phyloP scores from a whole-genome alignment of 2,797 vertebrate genomes.

The Girardinus metallicus region DNA sequence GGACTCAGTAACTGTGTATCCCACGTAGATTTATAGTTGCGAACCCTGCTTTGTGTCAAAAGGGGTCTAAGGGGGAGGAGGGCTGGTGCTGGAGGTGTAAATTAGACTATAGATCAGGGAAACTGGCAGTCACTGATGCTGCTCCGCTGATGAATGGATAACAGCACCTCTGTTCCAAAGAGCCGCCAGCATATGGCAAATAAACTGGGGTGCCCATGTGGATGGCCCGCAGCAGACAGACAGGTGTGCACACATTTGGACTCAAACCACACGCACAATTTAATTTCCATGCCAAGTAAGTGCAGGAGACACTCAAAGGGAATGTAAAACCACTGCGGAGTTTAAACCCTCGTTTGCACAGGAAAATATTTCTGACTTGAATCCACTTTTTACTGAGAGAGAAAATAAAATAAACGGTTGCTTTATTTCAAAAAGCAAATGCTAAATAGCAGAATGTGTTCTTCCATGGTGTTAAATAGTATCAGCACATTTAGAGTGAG shows the following conservation, averaged over 20 bases:
- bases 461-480: not conserved
- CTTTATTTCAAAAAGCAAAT: not conserved
- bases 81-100: constrained; percentile 56
- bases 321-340: constrained; percentile 41
- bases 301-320: constrained; percentile 38
- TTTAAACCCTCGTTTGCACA: constrained; percentile 1
- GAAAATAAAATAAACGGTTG: not conserved
- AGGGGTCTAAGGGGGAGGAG: constrained; percentile 36
- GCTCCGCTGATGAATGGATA: constrained; percentile 67
- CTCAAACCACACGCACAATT: constrained; percentile 5
- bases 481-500: not conserved
- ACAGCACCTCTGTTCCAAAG: constrained; percentile 54
- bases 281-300: constrained; percentile 29
- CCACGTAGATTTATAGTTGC: constrained; percentile 55
- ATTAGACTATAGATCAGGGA: constrained; percentile 63
- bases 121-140: constrained; percentile 49
- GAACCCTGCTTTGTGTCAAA: constrained; percentile 50
- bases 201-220: constrained; percentile 47
- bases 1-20: constrained; percentile 12
- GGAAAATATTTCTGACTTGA: constrained; percentile 4
- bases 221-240: constrained; percentile 39
- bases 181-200: constrained; percentile 63
- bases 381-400: not conserved
- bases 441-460: not conserved
- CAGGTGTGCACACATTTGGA: constrained; percentile 28